Evolutionary conservation across 2,113 vertebrate genomes (phyloP), one percentile per base, ranked within the genome.

Genomic region (Oreamnos americanus): DNA sequence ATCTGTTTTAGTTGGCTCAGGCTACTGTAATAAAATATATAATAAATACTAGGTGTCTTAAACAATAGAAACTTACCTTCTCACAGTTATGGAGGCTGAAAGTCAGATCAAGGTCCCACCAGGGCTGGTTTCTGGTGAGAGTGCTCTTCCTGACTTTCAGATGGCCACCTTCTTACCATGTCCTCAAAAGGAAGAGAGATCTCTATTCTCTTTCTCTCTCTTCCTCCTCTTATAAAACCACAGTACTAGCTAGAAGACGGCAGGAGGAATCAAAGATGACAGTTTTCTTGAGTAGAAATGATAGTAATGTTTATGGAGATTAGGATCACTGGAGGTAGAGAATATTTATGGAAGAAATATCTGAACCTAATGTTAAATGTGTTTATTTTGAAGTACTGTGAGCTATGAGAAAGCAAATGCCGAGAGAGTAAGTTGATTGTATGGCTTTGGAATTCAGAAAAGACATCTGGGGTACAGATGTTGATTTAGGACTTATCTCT

Each of bases 351-450:
- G 53, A 47, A 30, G 9, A 74, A 81, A n/a, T 82, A 67, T 58
- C 58, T 90, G 55, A 97, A 91, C 39, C 23, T 51, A 45, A 90
- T 36, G 51, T 85, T 97, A 86, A 91, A 89, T 3, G 19, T 94
- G 15, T 86, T 95, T 82, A 53, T 92, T 95, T 95, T 91, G 16
- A 97, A 87, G 16, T 87, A 53, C 71, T 94, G 0, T 87, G 92
- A 95, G 7, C 71, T 81, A 92, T 33, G n/a, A 87, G 43, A 87
- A 84, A 85, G 28, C 26, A 94, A 97, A 71, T 94, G 58, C 33
- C 26, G 74, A 94, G 39, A 74, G 28, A 39, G 10, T 90, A 57
- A 74, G 43, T 95, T 90, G 71, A n/a, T 86, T 94, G 15, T 79
- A 57, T 87, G n/a, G 55, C 5, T 39, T 82, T 95, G 51, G 15